Percentiles rank a stretch among this genome's conserved stretches.
phyloP scores from a whole-genome alignment of 2,888 invertebrate species.

The Eupithecia centaureata region DNA sequence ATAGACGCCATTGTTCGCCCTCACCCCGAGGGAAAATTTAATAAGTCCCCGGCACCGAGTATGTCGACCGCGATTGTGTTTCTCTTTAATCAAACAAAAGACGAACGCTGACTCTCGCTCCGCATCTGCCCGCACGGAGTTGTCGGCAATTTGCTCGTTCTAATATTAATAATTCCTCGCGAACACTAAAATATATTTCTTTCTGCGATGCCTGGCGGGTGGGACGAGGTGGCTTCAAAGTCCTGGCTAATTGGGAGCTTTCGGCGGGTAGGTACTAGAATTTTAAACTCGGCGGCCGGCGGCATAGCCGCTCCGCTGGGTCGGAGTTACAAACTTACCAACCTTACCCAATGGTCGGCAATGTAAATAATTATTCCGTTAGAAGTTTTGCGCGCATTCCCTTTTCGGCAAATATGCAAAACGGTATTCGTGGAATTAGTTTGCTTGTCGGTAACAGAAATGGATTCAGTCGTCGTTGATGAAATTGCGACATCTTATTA shows the following conservation, averaged over 20 bases:
- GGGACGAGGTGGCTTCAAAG: slow-evolving; percentile 67
- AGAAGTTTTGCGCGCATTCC: slow-evolving; percentile 55
- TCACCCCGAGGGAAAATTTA: slow-evolving; percentile 72
- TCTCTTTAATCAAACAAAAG: slow-evolving; percentile 71
- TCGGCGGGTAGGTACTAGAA: slow-evolving; percentile 71
- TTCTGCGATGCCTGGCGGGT: slow-evolving; percentile 70
- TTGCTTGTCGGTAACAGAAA: slow-evolving; percentile 39
- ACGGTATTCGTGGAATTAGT: slow-evolving; percentile 36
- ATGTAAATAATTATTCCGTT: slow-evolving; percentile 65
- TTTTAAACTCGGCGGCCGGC: slow-evolving; percentile 63
- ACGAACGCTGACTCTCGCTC: slow-evolving; percentile 54
- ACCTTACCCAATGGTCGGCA: slow-evolving; percentile 48
- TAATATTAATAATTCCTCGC: slow-evolving; percentile 66
- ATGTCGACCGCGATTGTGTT: slow-evolving; percentile 69
- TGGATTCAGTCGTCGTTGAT: slow-evolving; percentile 40
- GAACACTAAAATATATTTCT: slow-evolving; percentile 74
- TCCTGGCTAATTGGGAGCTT: slow-evolving; percentile 80
- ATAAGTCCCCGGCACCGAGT: slow-evolving; percentile 68
- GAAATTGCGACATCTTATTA: slow-evolving; percentile 41
- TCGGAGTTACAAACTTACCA: slow-evolving; percentile 49
- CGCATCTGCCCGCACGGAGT: slow-evolving; percentile 46
- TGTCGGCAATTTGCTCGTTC: slow-evolving; percentile 45
- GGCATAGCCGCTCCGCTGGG: slow-evolving; percentile 50
- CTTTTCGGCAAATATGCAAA: slow-evolving; percentile 57
- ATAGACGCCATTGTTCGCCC: slow-evolving; percentile 74